These are phyloP conservation scores for Oreortyx pictus DNA, from an alignment of 2,797 vertebrate species.

Conservation along the genomic window DNA sequence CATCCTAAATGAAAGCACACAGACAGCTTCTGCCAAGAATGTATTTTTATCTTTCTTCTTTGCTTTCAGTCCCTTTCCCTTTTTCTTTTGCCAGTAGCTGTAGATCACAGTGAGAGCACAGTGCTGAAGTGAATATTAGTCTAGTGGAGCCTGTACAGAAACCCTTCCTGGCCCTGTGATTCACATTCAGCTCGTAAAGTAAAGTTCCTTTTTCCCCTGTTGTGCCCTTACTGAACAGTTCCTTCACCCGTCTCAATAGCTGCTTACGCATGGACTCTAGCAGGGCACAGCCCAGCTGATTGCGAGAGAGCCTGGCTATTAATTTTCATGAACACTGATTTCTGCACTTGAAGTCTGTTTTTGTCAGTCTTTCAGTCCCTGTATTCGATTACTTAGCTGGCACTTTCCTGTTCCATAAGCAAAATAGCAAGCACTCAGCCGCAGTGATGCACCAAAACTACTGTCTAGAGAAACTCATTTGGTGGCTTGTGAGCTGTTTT, in stretches of 20 bases:
- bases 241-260: background rate
- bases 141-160: slow-evolving; percentile 16
- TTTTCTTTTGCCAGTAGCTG: slow-evolving; percentile 51
- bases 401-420: slow-evolving; percentile 15
- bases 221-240: background rate
- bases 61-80: slow-evolving; percentile 46
- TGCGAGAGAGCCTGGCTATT: background rate
- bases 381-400: slow-evolving; percentile 10
- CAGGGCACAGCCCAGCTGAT: slow-evolving; percentile 3
- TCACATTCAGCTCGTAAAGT: slow-evolving; percentile 11
- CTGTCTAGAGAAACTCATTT: background rate
- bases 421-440: slow-evolving; percentile 30
- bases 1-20: slow-evolving; percentile 27
- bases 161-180: background rate
- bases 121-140: slow-evolving; percentile 33
- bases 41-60: slow-evolving; percentile 63
- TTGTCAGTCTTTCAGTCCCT: slow-evolving; percentile 1
- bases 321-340: background rate
- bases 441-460: slow-evolving; percentile 1
- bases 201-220: background rate
- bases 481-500: background rate
- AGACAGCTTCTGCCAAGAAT: slow-evolving; percentile 4
- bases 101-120: slow-evolving; percentile 46
- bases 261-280: background rate
- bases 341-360: slow-evolving; percentile 24